Base-by-base conservation (phyloP, 2,113 vertebrate genomes). In the Sclerurus mexicanus region DNA sequence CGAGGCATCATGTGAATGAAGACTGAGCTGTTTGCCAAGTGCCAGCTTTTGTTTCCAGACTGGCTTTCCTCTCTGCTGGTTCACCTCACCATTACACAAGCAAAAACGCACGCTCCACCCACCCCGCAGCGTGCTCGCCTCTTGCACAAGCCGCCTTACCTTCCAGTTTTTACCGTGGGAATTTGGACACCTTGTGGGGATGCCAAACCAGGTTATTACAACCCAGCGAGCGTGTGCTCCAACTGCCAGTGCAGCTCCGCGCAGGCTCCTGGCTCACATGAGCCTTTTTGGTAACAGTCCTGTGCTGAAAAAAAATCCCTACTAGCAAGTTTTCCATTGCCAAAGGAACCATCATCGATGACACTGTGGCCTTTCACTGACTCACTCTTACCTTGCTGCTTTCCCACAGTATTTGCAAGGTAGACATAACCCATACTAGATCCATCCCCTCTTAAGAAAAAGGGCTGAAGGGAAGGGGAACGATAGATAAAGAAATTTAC, bases 111-210 rank as follows among this genome's bases (percentile, higher is more conserved):
- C 0, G 63, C 93, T 94, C 93, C 95, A 79, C 95, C 93, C 93
- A 91, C 40, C 40, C 40, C 40, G 69, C 86, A 69, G 89, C 1
- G 9, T 3, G 4, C 85, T 90, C 19, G 0, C 73, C 79, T 96
- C 87, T 95, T 95, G 87, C 96, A 87, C 96, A 97, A 97, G 77
- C 74, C 10, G 27, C 94, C 89, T 79, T 87, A 3, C 66, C 60
- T 62, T 47, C 64, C 2, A 8, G 17, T 53, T 83, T 79, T 39
- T 96, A 94, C 96, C 91, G 91, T 97, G 95, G 94, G 95, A 97
- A 97, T 91, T 39, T 23, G 42, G 93, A n/a, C 87, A 64, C 49
- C 23, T 15, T 2, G 10, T 67, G 69, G 58, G 42, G 84, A 67
- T 95, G 96, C 86, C 94, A 94, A 72, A 53, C 40, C 59, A 42